These are phyloP conservation scores for Pipistrellus nathusii DNA, from an alignment of 2,797 vertebrate species.

Conservation along the genomic window DNA sequence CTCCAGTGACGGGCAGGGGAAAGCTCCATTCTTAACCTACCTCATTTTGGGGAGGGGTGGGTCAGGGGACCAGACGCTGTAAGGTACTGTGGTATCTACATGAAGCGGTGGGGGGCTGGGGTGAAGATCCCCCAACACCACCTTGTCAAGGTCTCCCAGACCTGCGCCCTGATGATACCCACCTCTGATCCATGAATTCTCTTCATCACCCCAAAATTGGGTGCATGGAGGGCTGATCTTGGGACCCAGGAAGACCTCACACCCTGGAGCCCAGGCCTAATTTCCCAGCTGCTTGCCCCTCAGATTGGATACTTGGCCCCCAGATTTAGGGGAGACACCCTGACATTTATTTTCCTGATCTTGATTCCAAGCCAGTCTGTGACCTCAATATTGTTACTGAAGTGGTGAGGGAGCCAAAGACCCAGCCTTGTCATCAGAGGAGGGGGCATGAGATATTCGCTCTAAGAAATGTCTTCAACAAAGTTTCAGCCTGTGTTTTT, in stretches of 20 bases:
- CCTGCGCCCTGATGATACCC: constrained; percentile 72
- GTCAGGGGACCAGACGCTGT: constrained; percentile 75
- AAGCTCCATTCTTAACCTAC: constrained; percentile 82
- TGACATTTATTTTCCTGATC: constrained; percentile 73
- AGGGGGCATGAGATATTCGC: constrained; percentile 64
- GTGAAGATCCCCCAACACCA: not conserved
- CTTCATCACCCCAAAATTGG: constrained; percentile 72
- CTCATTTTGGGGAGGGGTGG: constrained; percentile 78
- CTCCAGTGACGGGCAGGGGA: constrained; percentile 69
- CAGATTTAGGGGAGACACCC: constrained; percentile 61
- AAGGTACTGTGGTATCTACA: constrained; percentile 74
- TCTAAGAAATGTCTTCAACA: constrained; percentile 81
- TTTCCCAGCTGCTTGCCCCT: constrained; percentile 74
- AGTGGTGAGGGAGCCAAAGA: constrained; percentile 63
- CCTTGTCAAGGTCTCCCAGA: constrained; percentile 70
- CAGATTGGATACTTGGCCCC: constrained; percentile 67
- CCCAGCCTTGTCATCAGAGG: constrained; percentile 67
- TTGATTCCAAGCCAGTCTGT: constrained; percentile 75
- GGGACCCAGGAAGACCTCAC: constrained; percentile 80
- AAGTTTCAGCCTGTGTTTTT: constrained; percentile 73
- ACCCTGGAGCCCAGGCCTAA: constrained; percentile 67
- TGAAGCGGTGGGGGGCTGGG: constrained; percentile 35
- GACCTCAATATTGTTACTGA: constrained; percentile 73
- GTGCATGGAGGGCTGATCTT: constrained; percentile 67
- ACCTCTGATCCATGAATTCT: constrained; percentile 82